Conservation (phyloP, 2,113 vertebrate species). For the Sinosuthora webbiana region DNA sequence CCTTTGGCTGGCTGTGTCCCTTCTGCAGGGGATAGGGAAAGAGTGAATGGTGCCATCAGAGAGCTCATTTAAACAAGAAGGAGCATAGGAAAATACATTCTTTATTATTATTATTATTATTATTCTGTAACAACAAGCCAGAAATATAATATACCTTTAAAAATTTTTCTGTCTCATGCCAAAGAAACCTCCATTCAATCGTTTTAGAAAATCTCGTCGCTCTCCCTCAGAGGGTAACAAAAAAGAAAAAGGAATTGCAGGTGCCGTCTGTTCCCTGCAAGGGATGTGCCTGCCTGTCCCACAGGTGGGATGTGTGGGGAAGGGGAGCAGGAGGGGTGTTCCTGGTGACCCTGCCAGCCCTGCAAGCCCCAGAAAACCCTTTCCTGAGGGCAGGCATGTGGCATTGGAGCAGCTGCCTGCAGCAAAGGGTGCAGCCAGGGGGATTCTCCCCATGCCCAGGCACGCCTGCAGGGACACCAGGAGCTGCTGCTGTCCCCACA, state of each 20-base stretch:
- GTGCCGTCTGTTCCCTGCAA: conserved; percentile 10
- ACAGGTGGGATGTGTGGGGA: background rate
- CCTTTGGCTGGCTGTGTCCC: background rate
- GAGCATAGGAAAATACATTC: conserved; percentile 82
- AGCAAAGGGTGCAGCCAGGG: background rate
- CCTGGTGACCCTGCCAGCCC: background rate
- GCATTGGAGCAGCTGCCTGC: background rate
- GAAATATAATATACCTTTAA: conserved; percentile 85
- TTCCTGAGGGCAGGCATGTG: background rate
- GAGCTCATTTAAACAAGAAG: conserved; percentile 54
- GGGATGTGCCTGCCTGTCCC: conserved; percentile 12
- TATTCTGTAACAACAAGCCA: conserved; percentile 84
- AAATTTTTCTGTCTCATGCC: conserved; percentile 73
- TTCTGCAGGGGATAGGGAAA: background rate
- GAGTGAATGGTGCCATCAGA: background rate
- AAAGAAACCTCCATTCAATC: conserved; percentile 64
- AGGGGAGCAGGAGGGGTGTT: background rate
- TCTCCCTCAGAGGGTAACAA: conserved; percentile 47
- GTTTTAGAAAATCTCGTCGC: conserved; percentile 63
- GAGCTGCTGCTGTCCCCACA: background rate
- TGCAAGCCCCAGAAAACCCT: background rate
- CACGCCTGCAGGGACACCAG: background rate
- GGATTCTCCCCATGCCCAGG: background rate
- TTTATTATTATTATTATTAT: conserved; percentile 82
- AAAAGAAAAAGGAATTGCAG: conserved; percentile 54